Conservation (phyloP, 2,113 vertebrate species). For the Scatophagus argus region DNA sequence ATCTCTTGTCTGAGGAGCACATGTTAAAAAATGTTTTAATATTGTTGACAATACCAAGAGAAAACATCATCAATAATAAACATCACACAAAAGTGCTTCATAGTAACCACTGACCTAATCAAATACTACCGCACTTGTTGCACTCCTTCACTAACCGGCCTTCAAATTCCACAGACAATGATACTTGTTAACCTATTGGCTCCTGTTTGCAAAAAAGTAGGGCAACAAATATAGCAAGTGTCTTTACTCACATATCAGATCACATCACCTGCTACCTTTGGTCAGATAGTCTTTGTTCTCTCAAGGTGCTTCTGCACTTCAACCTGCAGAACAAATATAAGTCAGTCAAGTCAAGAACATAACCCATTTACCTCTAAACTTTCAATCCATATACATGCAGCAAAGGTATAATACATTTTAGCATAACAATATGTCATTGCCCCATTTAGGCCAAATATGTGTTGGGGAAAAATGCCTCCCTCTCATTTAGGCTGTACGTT, state of each 20-base stretch:
- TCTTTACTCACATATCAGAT: slow-evolving; percentile 19
- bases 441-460: no score
- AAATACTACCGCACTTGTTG: slow-evolving; percentile 63
- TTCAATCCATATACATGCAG: background rate
- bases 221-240: slow-evolving; percentile 25
- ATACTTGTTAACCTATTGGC: slow-evolving; percentile 63
- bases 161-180: slow-evolving; percentile 28
- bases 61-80: slow-evolving; percentile 20
- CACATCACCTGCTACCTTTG: slow-evolving; percentile 1
- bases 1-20: background rate
- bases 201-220: slow-evolving; percentile 16
- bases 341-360: background rate
- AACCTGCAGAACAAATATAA: slow-evolving; percentile 31
- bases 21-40: background rate
- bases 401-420: background rate
- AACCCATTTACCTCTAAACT: background rate
- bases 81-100: slow-evolving; percentile 11
- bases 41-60: background rate
- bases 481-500: no score
- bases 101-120: slow-evolving; percentile 40
- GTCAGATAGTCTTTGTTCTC: slow-evolving; percentile 37
- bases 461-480: no score
- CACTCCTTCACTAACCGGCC: slow-evolving; percentile 33
- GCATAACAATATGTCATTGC: no score
- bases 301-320: slow-evolving; percentile 9